Evolutionary conservation across 2,797 vertebrate genomes (phyloP).

Genomic region (Micrastur ruficollis): DNA sequence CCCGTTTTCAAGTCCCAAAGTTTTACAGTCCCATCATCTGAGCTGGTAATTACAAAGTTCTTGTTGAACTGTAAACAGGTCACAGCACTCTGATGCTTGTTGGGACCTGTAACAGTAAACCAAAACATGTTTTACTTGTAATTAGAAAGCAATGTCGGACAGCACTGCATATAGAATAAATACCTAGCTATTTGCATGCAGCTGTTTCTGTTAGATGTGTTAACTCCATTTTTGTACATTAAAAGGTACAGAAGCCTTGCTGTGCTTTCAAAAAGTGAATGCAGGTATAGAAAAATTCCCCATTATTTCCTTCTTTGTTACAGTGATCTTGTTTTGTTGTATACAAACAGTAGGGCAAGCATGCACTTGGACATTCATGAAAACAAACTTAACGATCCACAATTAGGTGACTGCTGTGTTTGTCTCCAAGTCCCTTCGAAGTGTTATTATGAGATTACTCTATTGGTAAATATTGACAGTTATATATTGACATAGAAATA

Average conservation of each 20-base stretch:
- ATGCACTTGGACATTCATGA: neutral
- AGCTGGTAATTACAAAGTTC: constrained; percentile 99
- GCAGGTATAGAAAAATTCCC: neutral
- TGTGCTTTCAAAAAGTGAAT: neutral
- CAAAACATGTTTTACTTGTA: constrained; percentile 31
- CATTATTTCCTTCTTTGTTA: neutral
- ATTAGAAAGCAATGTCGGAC: neutral
- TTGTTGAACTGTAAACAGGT: constrained; percentile 99
- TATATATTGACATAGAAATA: neutral
- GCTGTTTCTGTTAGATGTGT: neutral
- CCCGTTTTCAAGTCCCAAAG: constrained; percentile 99
- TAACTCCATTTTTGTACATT: neutral
- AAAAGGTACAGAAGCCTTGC: neutral
- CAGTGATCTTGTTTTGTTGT: neutral
- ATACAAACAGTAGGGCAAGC: neutral
- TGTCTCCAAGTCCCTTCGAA: neutral
- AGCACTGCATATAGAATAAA: neutral
- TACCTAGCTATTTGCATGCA: neutral
- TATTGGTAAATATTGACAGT: neutral
- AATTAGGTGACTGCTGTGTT: neutral
- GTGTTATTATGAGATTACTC: neutral
- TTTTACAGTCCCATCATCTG: constrained; percentile 98
- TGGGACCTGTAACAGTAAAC: constrained; percentile 85
- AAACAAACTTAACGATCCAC: neutral
- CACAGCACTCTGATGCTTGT: constrained; percentile 99